Evolutionary conservation across 1,140 invertebrate species (phyloP).

Genomic region (Hylaeus anthracinus): DNA sequence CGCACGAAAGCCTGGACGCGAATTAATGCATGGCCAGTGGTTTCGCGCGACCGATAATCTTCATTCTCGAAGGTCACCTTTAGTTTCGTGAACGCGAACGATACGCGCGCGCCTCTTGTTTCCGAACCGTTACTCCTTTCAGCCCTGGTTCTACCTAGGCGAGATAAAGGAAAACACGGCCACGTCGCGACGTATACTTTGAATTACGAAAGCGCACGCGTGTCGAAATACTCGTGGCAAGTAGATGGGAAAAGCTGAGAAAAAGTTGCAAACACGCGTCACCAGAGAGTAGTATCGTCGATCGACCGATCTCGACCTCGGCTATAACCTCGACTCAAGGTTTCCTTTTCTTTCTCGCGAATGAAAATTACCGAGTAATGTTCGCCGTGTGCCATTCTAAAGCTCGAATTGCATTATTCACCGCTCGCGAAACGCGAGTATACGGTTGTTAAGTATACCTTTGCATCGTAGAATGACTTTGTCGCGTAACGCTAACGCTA

Average conservation of each 20-base stretch:
- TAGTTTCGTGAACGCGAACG: conserved; percentile 6
- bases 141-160: neutral
- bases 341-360: conserved; percentile 5
- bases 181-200: neutral
- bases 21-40: neutral
- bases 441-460: neutral
- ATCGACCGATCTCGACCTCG: conserved; percentile 40
- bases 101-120: neutral
- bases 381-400: neutral
- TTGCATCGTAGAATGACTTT: conserved; percentile 1
- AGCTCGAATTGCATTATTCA: conserved; percentile 40
- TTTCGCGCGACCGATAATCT: neutral
- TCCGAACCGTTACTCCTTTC: neutral
- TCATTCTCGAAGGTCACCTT: neutral
- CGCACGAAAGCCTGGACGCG: neutral
- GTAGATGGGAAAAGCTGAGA: too few species aligned
- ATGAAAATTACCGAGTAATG: neutral
- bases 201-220: neutral
- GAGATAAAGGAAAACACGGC: neutral
- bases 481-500: neutral
- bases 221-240: too few species aligned
- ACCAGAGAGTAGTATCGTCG: conserved; percentile 12
- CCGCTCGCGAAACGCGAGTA: neutral
- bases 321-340: conserved; percentile 40
- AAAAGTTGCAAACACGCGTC: too few species aligned